Percentiles rank a stretch among this genome's conserved stretches.
phyloP scores from a whole-genome alignment of 2,113 vertebrate genomes.

The Sclerurus mexicanus region DNA sequence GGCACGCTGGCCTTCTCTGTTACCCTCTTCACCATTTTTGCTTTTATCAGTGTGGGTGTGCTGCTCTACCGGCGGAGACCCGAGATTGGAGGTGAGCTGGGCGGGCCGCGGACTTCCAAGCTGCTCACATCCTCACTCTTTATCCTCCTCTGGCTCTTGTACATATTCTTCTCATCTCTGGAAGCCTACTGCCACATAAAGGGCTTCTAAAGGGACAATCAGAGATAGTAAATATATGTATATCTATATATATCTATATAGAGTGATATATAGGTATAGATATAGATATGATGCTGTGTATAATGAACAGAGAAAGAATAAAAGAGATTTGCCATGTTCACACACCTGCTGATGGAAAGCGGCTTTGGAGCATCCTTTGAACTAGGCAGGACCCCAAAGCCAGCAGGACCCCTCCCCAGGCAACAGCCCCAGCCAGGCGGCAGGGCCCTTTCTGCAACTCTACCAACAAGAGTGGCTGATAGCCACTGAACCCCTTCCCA shows the following conservation, averaged over 20 bases:
- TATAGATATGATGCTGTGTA: constrained; percentile 75
- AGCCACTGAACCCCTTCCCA: constrained; percentile 17
- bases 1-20: constrained; percentile 96
- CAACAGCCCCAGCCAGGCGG: constrained; percentile 34
- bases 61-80: constrained; percentile 94
- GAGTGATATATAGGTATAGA: constrained; percentile 73
- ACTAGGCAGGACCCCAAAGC: constrained; percentile 73
- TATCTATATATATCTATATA: constrained; percentile 74
- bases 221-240: constrained; percentile 75
- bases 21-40: constrained; percentile 98
- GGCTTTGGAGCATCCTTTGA: constrained; percentile 76
- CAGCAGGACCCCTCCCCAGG: constrained; percentile 63
- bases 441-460: constrained; percentile 61
- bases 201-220: constrained; percentile 86
- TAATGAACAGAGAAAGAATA: constrained; percentile 78
- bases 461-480: constrained; percentile 32
- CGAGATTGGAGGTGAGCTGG: constrained; percentile 93
- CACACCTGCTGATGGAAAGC: constrained; percentile 80
- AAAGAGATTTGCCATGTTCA: constrained; percentile 80
- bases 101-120: constrained; percentile 91
- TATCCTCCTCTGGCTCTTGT: constrained; percentile 95
- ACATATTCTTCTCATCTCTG: constrained; percentile 95
- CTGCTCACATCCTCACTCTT: constrained; percentile 87
- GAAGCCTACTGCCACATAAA: constrained; percentile 97
- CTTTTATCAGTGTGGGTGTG: constrained; percentile 92